Evolutionary conservation across 1,140 invertebrate genomes (phyloP).

Genomic region (Cydia fagiglandana): DNA sequence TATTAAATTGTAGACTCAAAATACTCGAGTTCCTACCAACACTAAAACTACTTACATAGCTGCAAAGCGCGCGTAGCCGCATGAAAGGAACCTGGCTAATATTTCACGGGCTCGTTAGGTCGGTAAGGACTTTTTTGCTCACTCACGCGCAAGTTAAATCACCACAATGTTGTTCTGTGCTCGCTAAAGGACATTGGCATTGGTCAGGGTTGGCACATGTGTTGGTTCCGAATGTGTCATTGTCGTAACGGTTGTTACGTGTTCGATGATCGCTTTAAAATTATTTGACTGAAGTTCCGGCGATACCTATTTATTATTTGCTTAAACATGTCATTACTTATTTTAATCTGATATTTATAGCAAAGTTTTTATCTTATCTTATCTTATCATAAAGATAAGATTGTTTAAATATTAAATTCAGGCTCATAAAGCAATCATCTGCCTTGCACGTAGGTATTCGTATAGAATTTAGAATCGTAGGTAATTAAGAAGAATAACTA

Average conservation of each 20-base stretch:
- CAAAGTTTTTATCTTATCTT: too few relatives aligned
- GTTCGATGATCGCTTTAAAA: not conserved
- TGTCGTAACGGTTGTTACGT: not conserved
- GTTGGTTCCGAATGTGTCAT: constrained; percentile 25
- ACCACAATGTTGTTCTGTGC: constrained; percentile 69
- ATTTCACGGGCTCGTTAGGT: constrained; percentile 54
- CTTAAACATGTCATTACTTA: too few relatives aligned
- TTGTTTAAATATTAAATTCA: too few relatives aligned
- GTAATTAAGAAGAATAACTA: too few relatives aligned
- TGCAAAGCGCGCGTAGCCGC: constrained; percentile 22
- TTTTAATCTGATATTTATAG: too few relatives aligned
- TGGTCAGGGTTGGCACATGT: constrained; percentile 52
- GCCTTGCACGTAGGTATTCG: too few relatives aligned
- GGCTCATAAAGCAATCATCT: too few relatives aligned
- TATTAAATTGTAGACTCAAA: not conserved
- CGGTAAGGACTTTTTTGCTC: constrained; percentile 69
- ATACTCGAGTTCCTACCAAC: not conserved
- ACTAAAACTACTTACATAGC: not conserved
- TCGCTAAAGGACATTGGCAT: constrained; percentile 68
- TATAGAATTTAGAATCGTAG: too few relatives aligned
- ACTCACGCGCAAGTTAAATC: constrained; percentile 66
- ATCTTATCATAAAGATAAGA: too few relatives aligned
- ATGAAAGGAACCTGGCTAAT: constrained; percentile 43
- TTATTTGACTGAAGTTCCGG: not conserved
- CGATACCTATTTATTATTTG: too few relatives aligned